A percentile compares a stretch with the other conserved stretches of the same genome.
Conservation (phyloP, 64 coral and sea anemone genomes). For the Porites lutea region DNA sequence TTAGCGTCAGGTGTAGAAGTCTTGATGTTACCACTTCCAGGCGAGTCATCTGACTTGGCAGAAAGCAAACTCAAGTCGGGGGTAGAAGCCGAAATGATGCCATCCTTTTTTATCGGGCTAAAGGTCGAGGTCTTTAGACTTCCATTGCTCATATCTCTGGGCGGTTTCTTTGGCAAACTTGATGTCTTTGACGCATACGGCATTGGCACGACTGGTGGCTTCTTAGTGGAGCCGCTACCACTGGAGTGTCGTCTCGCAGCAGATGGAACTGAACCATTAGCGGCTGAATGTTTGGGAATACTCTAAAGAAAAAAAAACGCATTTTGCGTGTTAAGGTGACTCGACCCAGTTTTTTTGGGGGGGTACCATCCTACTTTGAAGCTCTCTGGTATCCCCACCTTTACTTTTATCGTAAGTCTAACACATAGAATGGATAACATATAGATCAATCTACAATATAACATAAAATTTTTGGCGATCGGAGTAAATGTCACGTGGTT, state of each 20-base stretch:
- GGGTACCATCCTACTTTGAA: too few relatives aligned
- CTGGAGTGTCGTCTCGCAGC: background rate
- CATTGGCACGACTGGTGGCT: background rate
- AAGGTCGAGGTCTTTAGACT: background rate
- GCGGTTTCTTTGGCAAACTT: background rate
- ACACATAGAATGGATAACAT: too few relatives aligned
- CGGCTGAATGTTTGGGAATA: background rate
- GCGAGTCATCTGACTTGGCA: constrained; percentile 8
- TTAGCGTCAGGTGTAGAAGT: constrained; percentile 36
- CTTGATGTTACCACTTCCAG: background rate
- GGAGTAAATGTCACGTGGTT: too few relatives aligned
- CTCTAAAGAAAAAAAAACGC: background rate
- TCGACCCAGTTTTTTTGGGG: too few relatives aligned
- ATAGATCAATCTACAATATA: too few relatives aligned
- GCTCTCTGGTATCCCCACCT: too few relatives aligned
- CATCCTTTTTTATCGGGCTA: constrained; percentile 26
- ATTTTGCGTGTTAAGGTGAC: too few relatives aligned
- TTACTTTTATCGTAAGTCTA: too few relatives aligned
- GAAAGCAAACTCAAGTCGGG: constrained; percentile 11
- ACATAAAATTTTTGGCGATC: too few relatives aligned
- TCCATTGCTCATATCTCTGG: background rate
- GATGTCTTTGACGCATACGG: background rate
- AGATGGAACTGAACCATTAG: background rate
- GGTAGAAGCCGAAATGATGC: constrained; percentile 12
- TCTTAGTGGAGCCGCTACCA: background rate